Base-by-base conservation (phyloP, 2,888 invertebrate genomes). In the Cataglyphis cursor region DNA sequence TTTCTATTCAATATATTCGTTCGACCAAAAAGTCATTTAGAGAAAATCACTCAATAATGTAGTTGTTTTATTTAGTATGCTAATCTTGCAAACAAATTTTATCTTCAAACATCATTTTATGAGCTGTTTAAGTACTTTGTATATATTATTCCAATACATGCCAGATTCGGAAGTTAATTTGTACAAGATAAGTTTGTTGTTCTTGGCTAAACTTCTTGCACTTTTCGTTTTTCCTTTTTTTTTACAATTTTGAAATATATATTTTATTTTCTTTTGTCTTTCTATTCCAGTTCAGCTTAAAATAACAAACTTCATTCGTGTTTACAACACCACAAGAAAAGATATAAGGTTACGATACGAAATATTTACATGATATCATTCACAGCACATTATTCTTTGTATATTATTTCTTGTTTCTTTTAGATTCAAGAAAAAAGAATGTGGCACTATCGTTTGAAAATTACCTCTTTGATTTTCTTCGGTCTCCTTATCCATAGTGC, bases 401-500 rank as follows among this genome's bases (percentile, higher is more conserved):
- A n/a, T 18, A 41, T 21, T 51, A 21, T 21, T 54, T 70, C 2
- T 31, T 10, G 10, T 35, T 41, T 15, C 1, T 15, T 61, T 9
- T 10, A 18, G 48, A 65, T 48, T 73, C 9, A 21, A 21, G 44
- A 28, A 74, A 28, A 66, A 5, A 3, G 15, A 54, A 12, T 10
- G 12, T 3, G 9, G 12, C 9, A 9, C n/a, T 28, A 1, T 28
- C 24, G n/a, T 44, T 18, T 75, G 18, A 48, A 75, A 75, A 75
- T 76, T 72, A 76, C 76, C 76, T 76, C 3, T 57, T 76, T 28
- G 28, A 1, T 80, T n/a, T 35, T 80, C 59, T 12, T 80, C 35
- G 1, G 18, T 12, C 28, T 57, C 31, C 74, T 82, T 82, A 44
- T 81, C 68, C 65, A 54, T 82, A 62, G 24, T 82, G 61, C 51